Percentiles rank a stretch among this genome's conserved stretches.
Evolutionary conservation across 2,113 vertebrate genomes (phyloP).

Genomic region (Brachyhypopomus gauderio): DNA sequence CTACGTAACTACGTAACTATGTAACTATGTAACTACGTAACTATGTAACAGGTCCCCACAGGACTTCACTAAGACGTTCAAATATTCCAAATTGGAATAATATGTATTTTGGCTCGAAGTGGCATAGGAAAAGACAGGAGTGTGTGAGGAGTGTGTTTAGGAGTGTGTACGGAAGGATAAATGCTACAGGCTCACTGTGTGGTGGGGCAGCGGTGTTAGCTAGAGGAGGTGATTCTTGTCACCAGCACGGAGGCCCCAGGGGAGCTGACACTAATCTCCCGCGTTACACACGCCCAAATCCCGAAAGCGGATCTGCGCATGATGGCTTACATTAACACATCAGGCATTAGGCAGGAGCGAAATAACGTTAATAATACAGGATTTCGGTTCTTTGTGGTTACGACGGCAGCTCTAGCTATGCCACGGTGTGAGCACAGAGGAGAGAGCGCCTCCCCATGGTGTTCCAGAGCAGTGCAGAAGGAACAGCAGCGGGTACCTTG

Average conservation of each 20-base stretch:
- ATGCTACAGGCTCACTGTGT: constrained; percentile 48
- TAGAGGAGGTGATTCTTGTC: constrained; percentile 55
- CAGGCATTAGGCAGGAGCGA: constrained; percentile 10
- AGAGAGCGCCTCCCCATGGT: neutral
- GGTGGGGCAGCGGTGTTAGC: constrained; percentile 57
- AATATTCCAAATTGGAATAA: too few relatives aligned
- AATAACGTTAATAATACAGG: constrained; percentile 34
- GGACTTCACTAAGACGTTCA: neutral
- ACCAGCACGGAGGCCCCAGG: constrained; percentile 49
- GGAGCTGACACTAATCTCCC: constrained; percentile 68
- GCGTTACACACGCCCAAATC: constrained; percentile 62
- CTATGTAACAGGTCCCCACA: neutral
- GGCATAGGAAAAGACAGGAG: too few relatives aligned
- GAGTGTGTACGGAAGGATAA: constrained; percentile 67
- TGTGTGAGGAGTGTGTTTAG: constrained; percentile 52
- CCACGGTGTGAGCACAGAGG: neutral
- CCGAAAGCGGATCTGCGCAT: constrained; percentile 25
- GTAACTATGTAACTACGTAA: too few relatives aligned
- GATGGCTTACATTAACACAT: constrained; percentile 22
- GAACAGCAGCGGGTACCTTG: neutral
- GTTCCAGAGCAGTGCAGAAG: neutral
- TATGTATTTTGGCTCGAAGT: too few relatives aligned
- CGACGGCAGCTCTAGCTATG: neutral
- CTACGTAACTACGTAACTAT: too few relatives aligned
- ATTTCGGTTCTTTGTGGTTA: constrained; percentile 11